phyloP scores from a whole-genome alignment of 2,797 vertebrate genomes.

The Allobates femoralis region DNA sequence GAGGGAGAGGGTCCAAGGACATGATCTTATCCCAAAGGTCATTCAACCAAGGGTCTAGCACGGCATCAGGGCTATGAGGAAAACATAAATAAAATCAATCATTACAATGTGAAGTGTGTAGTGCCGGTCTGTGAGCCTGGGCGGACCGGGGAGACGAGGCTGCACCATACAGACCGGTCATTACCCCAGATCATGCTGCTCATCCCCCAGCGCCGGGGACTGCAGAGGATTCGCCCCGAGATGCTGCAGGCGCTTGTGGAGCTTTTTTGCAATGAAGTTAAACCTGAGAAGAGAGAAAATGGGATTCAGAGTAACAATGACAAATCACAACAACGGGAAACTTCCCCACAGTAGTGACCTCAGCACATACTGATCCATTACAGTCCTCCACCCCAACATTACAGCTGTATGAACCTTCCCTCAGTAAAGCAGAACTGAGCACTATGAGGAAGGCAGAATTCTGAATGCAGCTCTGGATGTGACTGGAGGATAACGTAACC shows the following conservation, averaged over 20 bases:
- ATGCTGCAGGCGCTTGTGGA: constrained; percentile 88
- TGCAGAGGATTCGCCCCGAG: constrained; percentile 83
- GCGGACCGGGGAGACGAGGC: too few relatives aligned
- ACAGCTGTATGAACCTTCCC: too few relatives aligned
- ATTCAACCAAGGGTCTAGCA: constrained; percentile 87
- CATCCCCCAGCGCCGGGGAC: constrained; percentile 86
- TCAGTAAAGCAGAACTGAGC: too few relatives aligned
- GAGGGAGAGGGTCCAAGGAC: constrained; percentile 75
- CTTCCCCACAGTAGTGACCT: too few relatives aligned
- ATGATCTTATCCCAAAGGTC: constrained; percentile 85
- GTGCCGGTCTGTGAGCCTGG: not conserved
- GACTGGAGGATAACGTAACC: too few relatives aligned
- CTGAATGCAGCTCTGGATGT: too few relatives aligned
- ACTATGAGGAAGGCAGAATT: too few relatives aligned
- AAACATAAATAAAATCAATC: not conserved
- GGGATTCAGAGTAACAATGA: not conserved
- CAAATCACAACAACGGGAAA: too few relatives aligned
- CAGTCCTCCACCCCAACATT: too few relatives aligned
- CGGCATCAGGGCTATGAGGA: constrained; percentile 83
- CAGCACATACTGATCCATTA: too few relatives aligned
- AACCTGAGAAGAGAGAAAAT: constrained; percentile 78
- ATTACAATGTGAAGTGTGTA: not conserved
- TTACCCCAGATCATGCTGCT: constrained; percentile 96
- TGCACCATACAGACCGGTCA: constrained; percentile 45
- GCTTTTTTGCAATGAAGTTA: constrained; percentile 95